Base-by-base conservation (phyloP, 1,140 invertebrate species). In the Aradophagus sp. region DNA sequence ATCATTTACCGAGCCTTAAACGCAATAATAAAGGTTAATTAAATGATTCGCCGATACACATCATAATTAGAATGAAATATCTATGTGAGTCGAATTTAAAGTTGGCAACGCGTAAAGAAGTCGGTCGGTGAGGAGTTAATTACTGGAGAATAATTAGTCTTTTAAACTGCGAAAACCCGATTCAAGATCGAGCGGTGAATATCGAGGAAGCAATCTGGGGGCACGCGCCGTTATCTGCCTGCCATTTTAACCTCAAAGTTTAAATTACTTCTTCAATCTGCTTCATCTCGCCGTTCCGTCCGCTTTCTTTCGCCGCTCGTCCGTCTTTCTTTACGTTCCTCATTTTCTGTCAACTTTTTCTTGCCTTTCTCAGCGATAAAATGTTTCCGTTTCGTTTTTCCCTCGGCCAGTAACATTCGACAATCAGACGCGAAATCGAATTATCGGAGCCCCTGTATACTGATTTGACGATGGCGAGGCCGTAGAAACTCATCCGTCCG, bases 211-310 rank as follows among this genome's bases (percentile, higher is more conserved):
- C 66, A 65, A 75, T 74, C 73, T 70, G 63, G 52, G 20, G 36
- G 48, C 56, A 50, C 41, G 27, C 45, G 45, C 59, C 50, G 48
- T 70, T 69, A 65, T 73, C 67, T 73, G 69, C 71, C 62, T 68
- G 70, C 73, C 65, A 62, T 71, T 69, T 53, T 63, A 67, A 59
- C 35, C 48, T 58, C 31, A 77, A 78, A 80, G 58, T 80, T 78
- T 76, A 75, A 77, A 80, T 80, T 80, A 78, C 72, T 78, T 77
- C 77, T 75, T 42, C 61, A 47, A 50, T 62, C 48, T 42, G 69
- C 59, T 75, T 75, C 65, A 61, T 68, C 62, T 59, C 52, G 48
- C 27, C 29, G 7, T 56, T 27, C 39, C 59, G 29, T 66, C 45
- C 27, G 50, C 48, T 65, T 61, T 52, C 41, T 47, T 50, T 1